Percentiles rank a stretch among this genome's conserved stretches.
These are phyloP conservation scores for Natator depressus DNA, from an alignment of 2,113 vertebrate genomes.

Conservation along the genomic window DNA sequence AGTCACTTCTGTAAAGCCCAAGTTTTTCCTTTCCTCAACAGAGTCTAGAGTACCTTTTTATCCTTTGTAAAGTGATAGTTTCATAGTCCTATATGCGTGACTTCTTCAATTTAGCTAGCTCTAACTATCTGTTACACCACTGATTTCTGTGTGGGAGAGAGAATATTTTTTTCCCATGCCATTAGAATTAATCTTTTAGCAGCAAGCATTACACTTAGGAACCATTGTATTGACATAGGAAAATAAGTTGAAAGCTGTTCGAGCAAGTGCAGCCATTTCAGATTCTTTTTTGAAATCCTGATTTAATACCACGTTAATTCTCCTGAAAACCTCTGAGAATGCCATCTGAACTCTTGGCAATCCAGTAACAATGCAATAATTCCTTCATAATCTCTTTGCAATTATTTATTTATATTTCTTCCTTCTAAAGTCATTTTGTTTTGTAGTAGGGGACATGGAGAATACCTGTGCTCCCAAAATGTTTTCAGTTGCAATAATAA, in stretches of 20 bases:
- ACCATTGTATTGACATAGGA: background rate
- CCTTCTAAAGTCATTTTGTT: background rate
- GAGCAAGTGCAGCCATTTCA: background rate
- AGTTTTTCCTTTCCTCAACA: background rate
- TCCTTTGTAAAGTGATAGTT: background rate
- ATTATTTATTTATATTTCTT: background rate
- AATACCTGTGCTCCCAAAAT: background rate
- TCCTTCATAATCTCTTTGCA: background rate
- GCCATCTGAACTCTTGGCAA: background rate
- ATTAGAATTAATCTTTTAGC: background rate
- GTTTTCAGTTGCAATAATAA: background rate
- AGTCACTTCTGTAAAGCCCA: background rate
- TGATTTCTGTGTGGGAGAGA: background rate
- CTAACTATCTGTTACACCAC: background rate
- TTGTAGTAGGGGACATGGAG: background rate
- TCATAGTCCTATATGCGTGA: background rate
- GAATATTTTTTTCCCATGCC: background rate
- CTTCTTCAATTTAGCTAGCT: background rate
- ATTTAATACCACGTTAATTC: background rate
- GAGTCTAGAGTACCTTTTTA: background rate
- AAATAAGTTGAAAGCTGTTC: background rate
- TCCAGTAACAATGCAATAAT: background rate
- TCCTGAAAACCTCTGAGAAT: background rate
- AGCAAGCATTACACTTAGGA: background rate
- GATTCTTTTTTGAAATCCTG: background rate